Conservation (phyloP, 2,113 vertebrate genomes). For the Tachycineta bicolor region DNA sequence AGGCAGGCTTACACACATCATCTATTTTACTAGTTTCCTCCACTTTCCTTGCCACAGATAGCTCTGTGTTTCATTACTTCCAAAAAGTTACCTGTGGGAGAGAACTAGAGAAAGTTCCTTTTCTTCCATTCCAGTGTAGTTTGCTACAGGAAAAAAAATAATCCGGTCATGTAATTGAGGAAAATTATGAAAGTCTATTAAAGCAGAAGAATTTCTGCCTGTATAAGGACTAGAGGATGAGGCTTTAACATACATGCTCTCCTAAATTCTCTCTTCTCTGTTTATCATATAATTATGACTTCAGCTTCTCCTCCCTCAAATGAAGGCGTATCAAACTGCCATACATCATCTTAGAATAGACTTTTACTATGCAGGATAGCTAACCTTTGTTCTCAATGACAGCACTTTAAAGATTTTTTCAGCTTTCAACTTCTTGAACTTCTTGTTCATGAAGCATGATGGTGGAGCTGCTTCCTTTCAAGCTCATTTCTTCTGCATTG, state of each 20-base stretch:
- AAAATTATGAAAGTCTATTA: not conserved
- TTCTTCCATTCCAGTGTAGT: not conserved
- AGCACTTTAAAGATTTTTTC: conserved; percentile 3
- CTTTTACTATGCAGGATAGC: not conserved
- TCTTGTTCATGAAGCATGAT: not conserved
- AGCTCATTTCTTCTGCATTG: not conserved
- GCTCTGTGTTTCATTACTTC: not conserved
- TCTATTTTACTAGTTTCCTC: not conserved
- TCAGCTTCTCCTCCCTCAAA: conserved; percentile 52
- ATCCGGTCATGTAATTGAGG: not conserved
- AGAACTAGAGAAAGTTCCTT: not conserved
- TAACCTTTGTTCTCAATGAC: conserved; percentile 52
- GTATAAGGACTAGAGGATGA: conserved; percentile 6
- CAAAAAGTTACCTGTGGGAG: not conserved
- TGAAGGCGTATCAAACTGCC: conserved; percentile 44
- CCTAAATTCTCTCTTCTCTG: not conserved
- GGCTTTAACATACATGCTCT: not conserved
- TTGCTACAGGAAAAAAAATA: not conserved
- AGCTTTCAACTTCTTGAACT: conserved; percentile 13
- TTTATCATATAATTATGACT: conserved; percentile 51
- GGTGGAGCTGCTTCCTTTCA: not conserved
- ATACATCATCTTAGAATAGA: conserved; percentile 37
- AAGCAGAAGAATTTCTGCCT: conserved; percentile 13
- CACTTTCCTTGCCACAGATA: not conserved
- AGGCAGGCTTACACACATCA: not conserved